A percentile compares a stretch with the other conserved stretches of the same genome.
Conservation (phyloP, 2,797 vertebrate species). For the Phalloptychus januarius region DNA sequence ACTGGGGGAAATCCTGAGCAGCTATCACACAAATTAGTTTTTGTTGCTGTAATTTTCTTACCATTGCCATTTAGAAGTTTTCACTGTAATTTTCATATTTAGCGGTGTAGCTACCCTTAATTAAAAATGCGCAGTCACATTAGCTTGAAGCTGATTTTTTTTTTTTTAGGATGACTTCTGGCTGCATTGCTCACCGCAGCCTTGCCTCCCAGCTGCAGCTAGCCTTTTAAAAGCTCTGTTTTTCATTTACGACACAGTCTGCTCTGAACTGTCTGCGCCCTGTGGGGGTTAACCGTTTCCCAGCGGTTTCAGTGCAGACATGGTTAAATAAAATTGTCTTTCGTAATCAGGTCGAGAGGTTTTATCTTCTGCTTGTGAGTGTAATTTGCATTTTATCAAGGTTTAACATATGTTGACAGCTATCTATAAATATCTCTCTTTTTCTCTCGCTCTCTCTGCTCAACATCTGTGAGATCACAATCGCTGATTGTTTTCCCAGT, state of each 20-base stretch:
- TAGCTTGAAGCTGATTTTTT: slow-evolving; percentile 16
- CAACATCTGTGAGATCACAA: slow-evolving; percentile 20
- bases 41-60: background rate
- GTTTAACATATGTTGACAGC: slow-evolving; percentile 4
- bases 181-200: slow-evolving; percentile 33
- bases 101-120: background rate
- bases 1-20: too few species aligned
- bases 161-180: slow-evolving; percentile 25
- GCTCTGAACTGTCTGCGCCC: slow-evolving; percentile 55
- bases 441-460: slow-evolving; percentile 6
- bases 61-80: background rate
- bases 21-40: background rate
- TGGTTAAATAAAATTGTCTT: slow-evolving; percentile 6
- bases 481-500: slow-evolving; percentile 61
- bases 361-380: slow-evolving; percentile 20
- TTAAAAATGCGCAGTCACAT: background rate
- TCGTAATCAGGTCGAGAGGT: slow-evolving; percentile 17
- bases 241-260: slow-evolving; percentile 31
- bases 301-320: slow-evolving; percentile 25
- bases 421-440: slow-evolving; percentile 5
- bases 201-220: slow-evolving; percentile 36
- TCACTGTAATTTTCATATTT: background rate
- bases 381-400: slow-evolving; percentile 36
- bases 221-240: slow-evolving; percentile 20
- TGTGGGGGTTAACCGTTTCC: slow-evolving; percentile 32